Conservation (phyloP, 2,113 vertebrate species). For the Campylomormyrus tamandua region DNA sequence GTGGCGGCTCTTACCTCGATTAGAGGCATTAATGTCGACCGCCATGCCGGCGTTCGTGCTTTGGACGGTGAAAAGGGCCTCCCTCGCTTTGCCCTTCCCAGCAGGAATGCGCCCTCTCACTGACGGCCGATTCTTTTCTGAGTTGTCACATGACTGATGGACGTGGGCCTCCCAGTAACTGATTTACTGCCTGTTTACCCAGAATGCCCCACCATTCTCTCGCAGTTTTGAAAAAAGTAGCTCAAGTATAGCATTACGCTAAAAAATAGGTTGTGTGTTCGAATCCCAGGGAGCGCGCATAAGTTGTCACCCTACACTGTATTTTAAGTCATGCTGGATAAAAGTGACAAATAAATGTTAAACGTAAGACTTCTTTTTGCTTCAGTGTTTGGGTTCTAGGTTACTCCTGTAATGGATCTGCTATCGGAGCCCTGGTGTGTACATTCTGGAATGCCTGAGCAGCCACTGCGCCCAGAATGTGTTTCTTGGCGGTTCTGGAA, state of each 20-base stretch:
- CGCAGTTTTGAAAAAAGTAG: background rate
- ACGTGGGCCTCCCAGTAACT: background rate
- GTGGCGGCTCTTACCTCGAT: conserved; percentile 5
- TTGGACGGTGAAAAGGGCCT: background rate
- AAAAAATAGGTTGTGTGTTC: background rate
- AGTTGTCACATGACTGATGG: background rate
- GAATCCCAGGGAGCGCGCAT: background rate
- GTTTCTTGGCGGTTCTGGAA: background rate
- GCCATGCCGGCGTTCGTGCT: background rate
- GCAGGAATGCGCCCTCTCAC: background rate
- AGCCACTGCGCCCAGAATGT: background rate
- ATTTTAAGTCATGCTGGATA: background rate
- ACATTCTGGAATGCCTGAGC: too few species aligned
- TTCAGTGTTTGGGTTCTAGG: background rate
- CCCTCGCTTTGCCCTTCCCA: background rate
- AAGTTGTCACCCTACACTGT: background rate
- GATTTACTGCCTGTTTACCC: background rate
- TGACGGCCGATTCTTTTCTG: background rate
- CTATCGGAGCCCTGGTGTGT: too few species aligned
- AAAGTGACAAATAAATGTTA: background rate
- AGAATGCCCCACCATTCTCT: background rate
- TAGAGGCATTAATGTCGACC: background rate
- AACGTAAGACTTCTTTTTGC: background rate
- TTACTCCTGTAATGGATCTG: background rate
- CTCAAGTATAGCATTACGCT: background rate